Base-by-base conservation (phyloP, 2,888 invertebrate genomes). In the Chorisops tibialis region DNA sequence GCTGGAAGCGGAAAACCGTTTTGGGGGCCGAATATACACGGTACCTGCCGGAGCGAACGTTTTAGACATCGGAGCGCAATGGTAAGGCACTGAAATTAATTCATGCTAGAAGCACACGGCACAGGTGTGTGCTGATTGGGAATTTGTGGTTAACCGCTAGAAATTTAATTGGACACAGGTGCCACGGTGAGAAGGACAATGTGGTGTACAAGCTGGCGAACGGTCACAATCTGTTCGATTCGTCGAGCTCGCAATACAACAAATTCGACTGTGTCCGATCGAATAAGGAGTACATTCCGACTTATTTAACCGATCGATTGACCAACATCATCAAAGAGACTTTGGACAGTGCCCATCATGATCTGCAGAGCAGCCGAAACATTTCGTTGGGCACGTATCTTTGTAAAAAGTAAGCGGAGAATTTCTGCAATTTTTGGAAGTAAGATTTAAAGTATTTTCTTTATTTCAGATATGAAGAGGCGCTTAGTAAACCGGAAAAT, bases 21-120 rank as follows among this genome's bases (percentile, higher is more conserved):
- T 87, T 56, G 88, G 88, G 0, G 88, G 88, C 1, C 79, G 88
- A 61, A 79, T 87, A 18, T 69, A 78, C 52, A 81, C 82, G 0
- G 76, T 81, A 2, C 75, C 78, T 0, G 83, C 81, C 66, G 84
- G 80, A 1, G 81, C 81, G 0, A 81, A 80, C 65, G 75, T 82
- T 4, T 78, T 90, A 4, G 91, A 91, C 72, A 70, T 89, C 52
- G 91, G 91, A 0, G 91, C 88, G 48, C 89, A 91, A 68, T 91
- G 90, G 90, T 87, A 67, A 59, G 41, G 41, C n/a, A 4, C 6
- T 9, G 12, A 18, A 16, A 18, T 12, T 38, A 7, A 19, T 2
- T 30, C 24, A 9, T 12, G 18, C 2, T 48, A 11, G 18, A 39
- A 37, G 14, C 11, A 54, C 41, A 19, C 7, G 39, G 18, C 19